Conservation (phyloP, 2,113 vertebrate species). For the Hystrix brachyura region DNA sequence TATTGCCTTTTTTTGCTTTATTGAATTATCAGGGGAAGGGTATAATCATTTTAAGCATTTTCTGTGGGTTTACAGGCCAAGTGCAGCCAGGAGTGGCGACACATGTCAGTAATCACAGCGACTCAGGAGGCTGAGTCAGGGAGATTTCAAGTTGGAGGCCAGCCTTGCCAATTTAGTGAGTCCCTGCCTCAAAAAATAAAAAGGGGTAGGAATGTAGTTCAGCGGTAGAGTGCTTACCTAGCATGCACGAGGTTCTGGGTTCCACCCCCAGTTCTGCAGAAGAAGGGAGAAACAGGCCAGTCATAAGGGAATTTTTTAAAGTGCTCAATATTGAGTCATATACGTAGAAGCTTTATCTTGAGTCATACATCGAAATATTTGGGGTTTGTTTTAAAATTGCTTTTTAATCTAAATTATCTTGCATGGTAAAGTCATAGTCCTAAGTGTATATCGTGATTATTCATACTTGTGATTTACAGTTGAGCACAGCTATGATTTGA, state of each 20-base stretch:
- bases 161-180: background rate
- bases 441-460: background rate
- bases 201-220: background rate
- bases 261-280: background rate
- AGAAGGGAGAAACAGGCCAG: background rate
- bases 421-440: background rate
- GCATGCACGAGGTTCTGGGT: background rate
- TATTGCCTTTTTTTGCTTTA: constrained; percentile 6
- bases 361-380: constrained; percentile 53
- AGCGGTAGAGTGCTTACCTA: background rate
- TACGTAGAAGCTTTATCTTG: background rate
- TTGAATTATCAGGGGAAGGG: background rate
- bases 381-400: background rate
- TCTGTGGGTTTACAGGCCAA: background rate
- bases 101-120: background rate
- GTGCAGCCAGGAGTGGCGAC: background rate
- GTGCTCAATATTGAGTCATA: background rate
- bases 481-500: background rate
- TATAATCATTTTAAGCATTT: constrained; percentile 43
- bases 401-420: background rate
- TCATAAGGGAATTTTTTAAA: background rate
- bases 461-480: constrained; percentile 36
- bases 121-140: background rate
- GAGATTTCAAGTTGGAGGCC: background rate
- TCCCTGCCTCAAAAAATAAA: background rate